These are phyloP conservation scores for Rhynchonema sp. DNA, from an alignment of 2,888 invertebrate genomes.

Conservation along the genomic window DNA sequence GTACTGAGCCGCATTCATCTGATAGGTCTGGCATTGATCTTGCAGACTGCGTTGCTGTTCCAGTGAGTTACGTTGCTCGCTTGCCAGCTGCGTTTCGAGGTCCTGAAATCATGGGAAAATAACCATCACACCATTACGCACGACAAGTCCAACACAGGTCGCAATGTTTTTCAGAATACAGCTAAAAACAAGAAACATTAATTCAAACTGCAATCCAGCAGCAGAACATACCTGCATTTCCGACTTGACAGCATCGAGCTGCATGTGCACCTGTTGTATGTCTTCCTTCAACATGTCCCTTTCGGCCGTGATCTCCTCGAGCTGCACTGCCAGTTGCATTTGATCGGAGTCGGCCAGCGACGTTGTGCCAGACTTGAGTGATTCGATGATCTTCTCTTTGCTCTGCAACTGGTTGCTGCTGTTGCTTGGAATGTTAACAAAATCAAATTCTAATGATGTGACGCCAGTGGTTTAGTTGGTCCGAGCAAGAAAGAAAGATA, in stretches of 20 bases:
- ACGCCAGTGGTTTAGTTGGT: too few species aligned
- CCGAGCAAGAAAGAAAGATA: too few species aligned
- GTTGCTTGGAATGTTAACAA: too few species aligned
- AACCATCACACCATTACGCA: too few species aligned
- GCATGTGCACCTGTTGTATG: slow-evolving; percentile 35
- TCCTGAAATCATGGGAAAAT: slow-evolving; percentile 3
- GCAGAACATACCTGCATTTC: slow-evolving; percentile 38
- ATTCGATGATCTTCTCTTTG: slow-evolving; percentile 51
- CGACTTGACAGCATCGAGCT: slow-evolving; percentile 32
- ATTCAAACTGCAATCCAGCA: too few species aligned
- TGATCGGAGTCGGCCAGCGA: slow-evolving; percentile 4
- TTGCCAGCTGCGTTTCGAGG: slow-evolving; percentile 6
- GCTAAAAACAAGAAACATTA: too few species aligned
- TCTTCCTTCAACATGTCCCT: slow-evolving; percentile 42
- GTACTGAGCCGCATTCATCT: slow-evolving; percentile 6
- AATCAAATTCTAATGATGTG: too few species aligned
- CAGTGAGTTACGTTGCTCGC: slow-evolving; percentile 6
- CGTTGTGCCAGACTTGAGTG: slow-evolving; percentile 14
- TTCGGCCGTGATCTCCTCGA: slow-evolving; percentile 40
- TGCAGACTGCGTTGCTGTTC: slow-evolving; percentile 8
- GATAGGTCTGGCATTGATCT: slow-evolving; percentile 8
- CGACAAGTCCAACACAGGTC: too few species aligned
- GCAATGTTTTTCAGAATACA: too few species aligned
- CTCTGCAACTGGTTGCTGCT: slow-evolving; percentile 19
- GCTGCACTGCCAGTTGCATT: slow-evolving; percentile 31